Base-by-base conservation (phyloP, 2,113 vertebrate species). In the pig (Sus scrofa) region DNA sequence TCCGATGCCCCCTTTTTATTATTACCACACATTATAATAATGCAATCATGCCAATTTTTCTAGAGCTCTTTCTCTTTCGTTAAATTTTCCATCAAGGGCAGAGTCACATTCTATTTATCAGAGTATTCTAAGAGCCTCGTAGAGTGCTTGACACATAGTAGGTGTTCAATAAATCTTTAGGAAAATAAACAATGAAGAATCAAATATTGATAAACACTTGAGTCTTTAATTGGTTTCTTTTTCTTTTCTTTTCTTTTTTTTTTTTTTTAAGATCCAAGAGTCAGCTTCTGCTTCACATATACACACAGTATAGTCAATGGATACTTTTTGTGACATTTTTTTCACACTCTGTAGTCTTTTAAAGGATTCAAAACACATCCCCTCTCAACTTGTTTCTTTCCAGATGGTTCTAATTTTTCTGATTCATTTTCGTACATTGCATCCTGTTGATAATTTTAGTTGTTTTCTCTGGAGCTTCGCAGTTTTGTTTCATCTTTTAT, bases 381-480 rank as follows among this genome's bases (percentile, higher is more conserved):
- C 4, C 6, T 85, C 67, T 73, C 68, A 79, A 39, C 56, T 67
- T 67, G 75, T 94, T 92, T 77, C 74, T 95, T 84, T 95, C 82
- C 91, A 89, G 63, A 75, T 95, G 78, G 73, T 86, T 96, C 86
- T 83, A 86, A 83, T 91, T 82, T 94, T 88, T 96, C 86, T 91
- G 83, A 89, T 93, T 97, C 89, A 74, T 89, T 95, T 97, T 78
- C 82, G 78, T 83, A 44, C 67, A 81, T 52, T 67, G 75, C 62
- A 83, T 82, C 26, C 82, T 97, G 67, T 77, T 91, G 91, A 91
- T 95, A 91, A 94, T 91, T 91, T 97, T 95, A 89, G 82, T 88
- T 95, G 60, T 89, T 93, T 91, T 86, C 73, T 96, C 89, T 95
- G 74, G 86, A 95, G 73, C 52, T 95, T 79, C 86, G 30, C 62